Base-by-base conservation (phyloP, 2,888 invertebrate species). In the Elysia crispata region DNA sequence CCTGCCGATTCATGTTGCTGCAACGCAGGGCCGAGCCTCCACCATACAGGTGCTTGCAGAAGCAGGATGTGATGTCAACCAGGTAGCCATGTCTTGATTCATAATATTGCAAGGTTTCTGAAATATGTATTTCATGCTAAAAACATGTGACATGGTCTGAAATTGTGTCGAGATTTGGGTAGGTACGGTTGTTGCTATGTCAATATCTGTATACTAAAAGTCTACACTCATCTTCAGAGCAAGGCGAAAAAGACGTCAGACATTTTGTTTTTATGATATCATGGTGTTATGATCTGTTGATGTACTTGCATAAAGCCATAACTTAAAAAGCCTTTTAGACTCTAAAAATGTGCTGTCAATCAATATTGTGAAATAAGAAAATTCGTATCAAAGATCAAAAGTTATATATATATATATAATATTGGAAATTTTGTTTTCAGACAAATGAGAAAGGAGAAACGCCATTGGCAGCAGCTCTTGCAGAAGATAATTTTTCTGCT, bases 51-150 rank as follows among this genome's bases (percentile, higher is more conserved):
- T 86, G 72, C 86, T 92, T 31, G 83, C 90, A 1, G 84, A 89
- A 28, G 85, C 86, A n/a, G 90, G 89, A 11, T 87, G 87, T 81
- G 86, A 91, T 81, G 86, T 91, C 60, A 90, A 91, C 81, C 87
- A 88, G 89, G 91, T 91, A 81, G 33, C n/a, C 60, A 60, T 20
- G 3, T 23, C 60, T 60, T 60, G 60, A 60, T 1, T 18, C 31
- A 33, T 25, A 28, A 15, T n/a, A 15, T 6, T 41, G 13, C 70
- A 23, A 69, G 0, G 41, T 18, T 73, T 33, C 18, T 18, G 11
- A 30, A 11, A 50, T 64, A n/a, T n/a, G 72, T 5, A 76, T 60
- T 33, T 3, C 25, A 25, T 18, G 15, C n/a, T 15, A 28, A 18
- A 15, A 28, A 28, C 28, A 20, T 20, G 23, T 0, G 28, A 28